A percentile compares a stretch with the other conserved stretches of the same genome.
Evolutionary conservation across 2,888 invertebrate species (phyloP).

Genomic region (Chloroclystis v-ata): DNA sequence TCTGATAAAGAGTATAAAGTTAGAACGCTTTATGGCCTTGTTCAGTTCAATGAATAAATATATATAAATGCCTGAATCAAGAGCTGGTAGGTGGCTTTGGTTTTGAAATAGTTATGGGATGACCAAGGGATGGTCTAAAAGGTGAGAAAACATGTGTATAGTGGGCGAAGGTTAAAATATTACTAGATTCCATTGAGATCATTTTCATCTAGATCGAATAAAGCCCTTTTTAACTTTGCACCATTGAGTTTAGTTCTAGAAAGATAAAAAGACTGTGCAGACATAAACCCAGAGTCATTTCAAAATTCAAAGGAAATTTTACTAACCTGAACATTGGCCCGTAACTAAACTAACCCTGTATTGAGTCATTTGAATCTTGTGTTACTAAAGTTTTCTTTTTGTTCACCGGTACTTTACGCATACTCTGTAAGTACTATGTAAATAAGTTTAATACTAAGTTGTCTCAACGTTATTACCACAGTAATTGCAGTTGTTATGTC

Average conservation of each 20-base stretch:
- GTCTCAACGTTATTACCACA: slow-evolving; percentile 33
- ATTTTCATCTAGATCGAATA: no score
- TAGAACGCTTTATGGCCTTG: no score
- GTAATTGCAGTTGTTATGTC: slow-evolving; percentile 38
- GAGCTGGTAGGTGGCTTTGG: no score
- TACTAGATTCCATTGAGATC: no score
- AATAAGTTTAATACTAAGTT: slow-evolving; percentile 48
- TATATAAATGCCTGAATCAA: no score
- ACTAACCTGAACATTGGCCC: slow-evolving; percentile 45
- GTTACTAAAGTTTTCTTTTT: slow-evolving; percentile 65
- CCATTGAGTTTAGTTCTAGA: background rate
- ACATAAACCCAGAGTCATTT: slow-evolving; percentile 16
- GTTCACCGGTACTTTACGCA: slow-evolving; percentile 53
- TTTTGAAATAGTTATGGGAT: no score
- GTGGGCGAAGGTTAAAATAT: no score
- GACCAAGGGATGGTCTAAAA: no score
- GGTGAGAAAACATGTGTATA: no score
- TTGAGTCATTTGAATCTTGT: slow-evolving; percentile 53
- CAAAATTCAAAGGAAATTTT: slow-evolving; percentile 40
- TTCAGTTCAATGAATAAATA: no score
- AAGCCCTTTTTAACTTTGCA: no score
- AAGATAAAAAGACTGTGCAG: background rate
- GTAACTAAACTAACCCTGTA: slow-evolving; percentile 43
- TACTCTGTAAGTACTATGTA: slow-evolving; percentile 70
- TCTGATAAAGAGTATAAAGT: no score